Percentiles rank a stretch among this genome's conserved stretches.
Evolutionary conservation across 2,888 invertebrate species (phyloP).

Genomic region (Oligia fasciuncula): DNA sequence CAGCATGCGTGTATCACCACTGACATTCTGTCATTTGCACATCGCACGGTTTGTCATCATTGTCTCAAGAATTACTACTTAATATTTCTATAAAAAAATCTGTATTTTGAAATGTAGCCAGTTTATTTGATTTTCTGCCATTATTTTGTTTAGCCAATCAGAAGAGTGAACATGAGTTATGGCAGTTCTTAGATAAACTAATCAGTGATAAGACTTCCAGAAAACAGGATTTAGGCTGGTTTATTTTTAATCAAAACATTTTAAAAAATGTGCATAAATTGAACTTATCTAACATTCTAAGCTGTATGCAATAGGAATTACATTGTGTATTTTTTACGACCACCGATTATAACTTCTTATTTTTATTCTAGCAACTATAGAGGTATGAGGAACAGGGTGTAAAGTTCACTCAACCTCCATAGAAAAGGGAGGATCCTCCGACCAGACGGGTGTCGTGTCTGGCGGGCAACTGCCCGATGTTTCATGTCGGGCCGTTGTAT

Average conservation of each 20-base stretch:
- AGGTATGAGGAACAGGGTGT: no score
- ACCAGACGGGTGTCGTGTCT: no score
- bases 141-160: background rate
- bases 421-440: no score
- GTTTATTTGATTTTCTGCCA: background rate
- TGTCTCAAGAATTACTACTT: conserved; percentile 46
- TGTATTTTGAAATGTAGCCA: background rate
- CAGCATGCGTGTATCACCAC: conserved; percentile 84
- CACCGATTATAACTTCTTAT: background rate
- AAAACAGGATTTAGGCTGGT: background rate
- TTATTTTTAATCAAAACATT: no score
- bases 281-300: no score
- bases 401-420: no score
- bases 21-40: conserved; percentile 76
- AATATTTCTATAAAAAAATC: background rate
- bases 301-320: background rate
- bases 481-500: no score
- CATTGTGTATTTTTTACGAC: background rate
- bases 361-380: background rate
- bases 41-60: conserved; percentile 82
- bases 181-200: background rate
- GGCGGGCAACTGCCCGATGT: no score
- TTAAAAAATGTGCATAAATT: no score
- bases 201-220: background rate
- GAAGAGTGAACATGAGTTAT: background rate